A percentile compares a stretch with the other conserved stretches of the same genome.
phyloP scores from a whole-genome alignment of 2,888 invertebrate genomes.

The Cheilosia grossa region DNA sequence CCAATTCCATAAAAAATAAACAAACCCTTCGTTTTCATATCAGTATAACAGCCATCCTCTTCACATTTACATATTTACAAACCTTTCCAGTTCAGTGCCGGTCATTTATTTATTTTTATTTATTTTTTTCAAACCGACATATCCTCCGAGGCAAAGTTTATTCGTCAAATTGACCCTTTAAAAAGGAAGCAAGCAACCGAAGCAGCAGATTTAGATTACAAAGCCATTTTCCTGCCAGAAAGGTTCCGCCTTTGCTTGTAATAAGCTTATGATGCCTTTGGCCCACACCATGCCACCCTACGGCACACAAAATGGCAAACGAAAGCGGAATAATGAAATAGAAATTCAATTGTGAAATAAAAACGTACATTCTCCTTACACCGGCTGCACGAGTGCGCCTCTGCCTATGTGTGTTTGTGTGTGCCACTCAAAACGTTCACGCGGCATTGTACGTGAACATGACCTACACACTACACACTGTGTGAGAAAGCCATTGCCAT shows the following conservation, averaged over 20 bases:
- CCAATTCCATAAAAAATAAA: slow-evolving; percentile 13
- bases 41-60: background rate
- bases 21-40: slow-evolving; percentile 18
- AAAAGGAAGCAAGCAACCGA: slow-evolving; percentile 41
- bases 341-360: slow-evolving; percentile 44
- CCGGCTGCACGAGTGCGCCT: background rate
- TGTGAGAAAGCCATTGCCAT: slow-evolving; percentile 18
- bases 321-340: slow-evolving; percentile 26
- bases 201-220: slow-evolving; percentile 44
- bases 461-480: slow-evolving; percentile 61
- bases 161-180: slow-evolving; percentile 54
- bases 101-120: slow-evolving; percentile 2
- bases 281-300: background rate
- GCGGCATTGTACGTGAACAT: slow-evolving; percentile 47
- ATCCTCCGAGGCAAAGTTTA: slow-evolving; percentile 40
- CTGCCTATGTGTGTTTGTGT: background rate
- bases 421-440: slow-evolving; percentile 37
- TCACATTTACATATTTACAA: slow-evolving; percentile 11
- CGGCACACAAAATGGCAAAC: background rate
- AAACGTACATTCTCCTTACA: slow-evolving; percentile 30
- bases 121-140: background rate
- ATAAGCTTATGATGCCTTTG: background rate
- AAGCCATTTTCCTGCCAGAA: slow-evolving; percentile 5
- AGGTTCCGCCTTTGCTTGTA: too few relatives aligned
- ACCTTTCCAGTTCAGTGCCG: slow-evolving; percentile 7